Percentiles rank a stretch among this genome's conserved stretches.
Evolutionary conservation across 2,888 invertebrate genomes (phyloP).

Genomic region (Frankliniella fusca): DNA sequence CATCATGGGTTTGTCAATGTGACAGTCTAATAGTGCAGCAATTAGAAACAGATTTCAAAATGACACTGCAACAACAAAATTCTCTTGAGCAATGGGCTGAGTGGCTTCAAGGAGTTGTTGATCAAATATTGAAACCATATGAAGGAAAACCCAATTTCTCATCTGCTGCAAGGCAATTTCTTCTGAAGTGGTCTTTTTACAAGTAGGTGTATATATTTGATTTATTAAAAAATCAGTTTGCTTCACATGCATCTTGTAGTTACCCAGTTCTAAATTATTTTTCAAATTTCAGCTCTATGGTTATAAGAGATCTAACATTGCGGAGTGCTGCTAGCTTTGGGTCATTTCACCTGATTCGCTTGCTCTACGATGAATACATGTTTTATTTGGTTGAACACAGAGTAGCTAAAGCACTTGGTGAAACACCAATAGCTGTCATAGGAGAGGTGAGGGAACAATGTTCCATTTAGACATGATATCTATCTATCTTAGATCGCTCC

Average conservation of each 20-base stretch:
- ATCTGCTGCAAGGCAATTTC: constrained; percentile 82
- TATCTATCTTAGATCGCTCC: not conserved
- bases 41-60: constrained; percentile 88
- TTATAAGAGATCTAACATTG: constrained; percentile 93
- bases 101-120: constrained; percentile 94
- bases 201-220: constrained; percentile 52
- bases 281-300: constrained; percentile 73
- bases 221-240: not conserved
- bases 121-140: constrained; percentile 81
- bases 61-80: constrained; percentile 87
- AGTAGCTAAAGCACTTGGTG: constrained; percentile 83
- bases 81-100: constrained; percentile 95
- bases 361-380: constrained; percentile 99
- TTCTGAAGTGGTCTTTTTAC: constrained; percentile 98
- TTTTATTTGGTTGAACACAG: constrained; percentile 96
- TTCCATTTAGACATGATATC: not conserved
- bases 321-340: constrained; percentile 97
- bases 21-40: constrained; percentile 77
- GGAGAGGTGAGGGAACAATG: constrained; percentile 53
- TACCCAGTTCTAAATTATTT: constrained; percentile 26
- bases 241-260: not conserved
- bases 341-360: constrained; percentile 94
- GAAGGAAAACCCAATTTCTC: constrained; percentile 78
- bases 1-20: constrained; percentile 97
- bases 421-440: constrained; percentile 94